Base-by-base conservation (phyloP, 2,888 invertebrate species). In the Idaea straminata region DNA sequence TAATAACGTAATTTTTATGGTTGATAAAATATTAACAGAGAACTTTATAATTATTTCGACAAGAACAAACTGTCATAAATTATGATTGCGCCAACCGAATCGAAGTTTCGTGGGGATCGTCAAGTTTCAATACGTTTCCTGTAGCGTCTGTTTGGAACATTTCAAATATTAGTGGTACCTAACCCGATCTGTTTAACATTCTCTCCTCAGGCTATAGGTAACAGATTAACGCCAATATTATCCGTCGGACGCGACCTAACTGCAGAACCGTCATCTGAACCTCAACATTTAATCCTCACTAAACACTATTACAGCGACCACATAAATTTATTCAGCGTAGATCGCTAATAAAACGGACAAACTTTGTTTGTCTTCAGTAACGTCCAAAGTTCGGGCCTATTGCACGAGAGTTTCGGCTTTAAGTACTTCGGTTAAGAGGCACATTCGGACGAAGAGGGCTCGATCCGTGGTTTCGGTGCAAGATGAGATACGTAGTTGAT, bases 151-250 rank as follows among this genome's bases (percentile, higher is more conserved):
- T 77, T 78, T 78, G 68, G 70, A 66, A 72, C 73, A 69, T 76
- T 64, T 66, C 81, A 82, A 84, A 84, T 83, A 84, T 83, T 83
- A 77, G 77, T 74, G 79, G 81, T 78, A 78, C 77, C 70, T 25
- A 25, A 25, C 66, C 81, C 82, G 80, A 85, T 85, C 85, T 85
- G 83, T 88, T 88, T 86, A 85, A 86, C 84, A 86, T 88, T 85
- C 83, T 80, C 81, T 84, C 82, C 84, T 84, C 80, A 82, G 81
- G 83, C 82, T 64, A 63, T 68, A 65, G 81, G 80, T 83, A 84
- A 83, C 82, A 86, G 87, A 88, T 89, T 86, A 88, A 85, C 84
- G 81, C 83, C 85, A 86, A 87, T 88, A 86, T 86, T 83, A 84
- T 82, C 83, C 79, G 74, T 74, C 72, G 81, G 81, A 83, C 83